Conservation (phyloP, 2,888 invertebrate species). For the Erebia ligea region DNA sequence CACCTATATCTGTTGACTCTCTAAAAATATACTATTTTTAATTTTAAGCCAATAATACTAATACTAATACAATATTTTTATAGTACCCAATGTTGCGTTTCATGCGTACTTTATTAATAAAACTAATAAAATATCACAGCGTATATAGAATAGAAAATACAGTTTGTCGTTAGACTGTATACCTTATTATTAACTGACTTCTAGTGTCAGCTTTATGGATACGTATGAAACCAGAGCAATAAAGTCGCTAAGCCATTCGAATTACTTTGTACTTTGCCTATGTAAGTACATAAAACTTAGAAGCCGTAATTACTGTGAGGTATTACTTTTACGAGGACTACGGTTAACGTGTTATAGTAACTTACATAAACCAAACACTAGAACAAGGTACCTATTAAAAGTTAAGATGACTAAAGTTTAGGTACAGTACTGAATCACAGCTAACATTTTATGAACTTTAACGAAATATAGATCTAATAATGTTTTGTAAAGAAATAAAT, state of each 20-base stretch:
- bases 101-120: too few species aligned
- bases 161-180: too few species aligned
- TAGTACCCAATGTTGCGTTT: too few species aligned
- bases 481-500: too few species aligned
- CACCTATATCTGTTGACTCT: too few species aligned
- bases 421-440: not conserved
- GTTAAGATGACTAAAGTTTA: conserved; percentile 23
- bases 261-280: conserved; percentile 7
- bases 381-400: conserved; percentile 25
- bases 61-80: too few species aligned
- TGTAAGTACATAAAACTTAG: conserved; percentile 1
- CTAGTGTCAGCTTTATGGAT: not conserved
- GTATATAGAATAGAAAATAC: too few species aligned
- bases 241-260: conserved; percentile 1
- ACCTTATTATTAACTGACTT: not conserved
- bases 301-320: conserved; percentile 20
- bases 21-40: too few species aligned
- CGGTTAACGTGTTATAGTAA: conserved; percentile 26
- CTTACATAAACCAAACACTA: conserved; percentile 16
- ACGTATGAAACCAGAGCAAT: conserved; percentile 3
- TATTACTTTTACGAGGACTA: conserved; percentile 29
- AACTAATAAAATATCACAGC: too few species aligned
- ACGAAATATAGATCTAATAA: too few species aligned
- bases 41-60: too few species aligned
- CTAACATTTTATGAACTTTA: not conserved